phyloP scores from a whole-genome alignment of 2,888 invertebrate species.

The Euplagia quadripunctaria region DNA sequence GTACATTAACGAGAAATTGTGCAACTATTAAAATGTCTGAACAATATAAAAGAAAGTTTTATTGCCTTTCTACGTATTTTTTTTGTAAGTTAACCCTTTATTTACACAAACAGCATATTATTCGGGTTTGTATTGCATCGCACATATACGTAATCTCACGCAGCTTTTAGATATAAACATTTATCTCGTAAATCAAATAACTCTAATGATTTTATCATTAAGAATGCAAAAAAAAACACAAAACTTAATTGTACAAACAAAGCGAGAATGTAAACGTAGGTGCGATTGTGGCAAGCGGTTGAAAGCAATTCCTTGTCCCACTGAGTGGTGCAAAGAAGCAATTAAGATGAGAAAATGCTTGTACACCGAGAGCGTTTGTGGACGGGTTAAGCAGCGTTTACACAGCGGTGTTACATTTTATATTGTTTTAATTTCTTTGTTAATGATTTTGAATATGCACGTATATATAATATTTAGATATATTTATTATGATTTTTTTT shows the following conservation, averaged over 20 bases:
- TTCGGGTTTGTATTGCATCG: background rate
- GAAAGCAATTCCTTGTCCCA: constrained; percentile 72
- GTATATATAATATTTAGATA: too few relatives aligned
- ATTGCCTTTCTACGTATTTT: background rate
- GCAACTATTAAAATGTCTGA: too few relatives aligned
- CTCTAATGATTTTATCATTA: constrained; percentile 16
- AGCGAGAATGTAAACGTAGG: constrained; percentile 47
- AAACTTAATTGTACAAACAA: constrained; percentile 46
- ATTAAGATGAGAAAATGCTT: constrained; percentile 65
- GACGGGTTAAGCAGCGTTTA: constrained; percentile 48
- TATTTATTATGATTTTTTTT: too few relatives aligned
- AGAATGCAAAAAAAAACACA: constrained; percentile 36
- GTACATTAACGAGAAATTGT: too few relatives aligned
- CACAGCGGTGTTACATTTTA: constrained; percentile 12
- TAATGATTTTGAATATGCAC: background rate
- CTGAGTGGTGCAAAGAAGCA: constrained; percentile 65
- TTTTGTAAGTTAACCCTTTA: background rate
- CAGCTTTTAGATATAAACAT: background rate
- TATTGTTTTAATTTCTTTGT: background rate
- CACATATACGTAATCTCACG: background rate
- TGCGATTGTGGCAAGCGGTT: constrained; percentile 55
- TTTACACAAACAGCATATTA: background rate
- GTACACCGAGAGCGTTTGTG: constrained; percentile 49
- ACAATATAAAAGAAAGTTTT: background rate
- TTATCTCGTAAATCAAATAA: background rate